Evolutionary conservation across 2,113 vertebrate species (phyloP).

Genomic region (Entelurus aequoreus): DNA sequence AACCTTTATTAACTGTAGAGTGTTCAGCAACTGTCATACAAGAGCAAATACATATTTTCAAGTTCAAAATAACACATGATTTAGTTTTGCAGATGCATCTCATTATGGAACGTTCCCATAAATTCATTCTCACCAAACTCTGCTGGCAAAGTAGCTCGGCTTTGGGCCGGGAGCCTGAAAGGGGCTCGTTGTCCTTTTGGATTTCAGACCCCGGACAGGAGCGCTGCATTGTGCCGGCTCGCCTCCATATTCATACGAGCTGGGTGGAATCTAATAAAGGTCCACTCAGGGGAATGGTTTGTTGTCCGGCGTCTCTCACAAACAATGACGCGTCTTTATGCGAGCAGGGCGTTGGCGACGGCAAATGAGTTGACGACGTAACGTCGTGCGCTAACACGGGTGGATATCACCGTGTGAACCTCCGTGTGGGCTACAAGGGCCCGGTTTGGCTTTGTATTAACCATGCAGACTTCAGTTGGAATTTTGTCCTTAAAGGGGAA

Average conservation of each 20-base stretch:
- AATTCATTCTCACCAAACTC: constrained; percentile 7
- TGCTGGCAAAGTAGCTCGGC: constrained; percentile 3
- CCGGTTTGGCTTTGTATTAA: too few relatives aligned
- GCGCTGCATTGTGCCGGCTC: constrained; percentile 52
- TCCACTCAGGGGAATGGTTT: constrained; percentile 49
- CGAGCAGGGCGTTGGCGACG: constrained; percentile 14
- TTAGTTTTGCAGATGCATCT: background rate
- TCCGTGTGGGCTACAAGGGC: constrained; percentile 11
- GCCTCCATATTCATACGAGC: constrained; percentile 69
- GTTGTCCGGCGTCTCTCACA: constrained; percentile 41
- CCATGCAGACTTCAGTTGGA: too few relatives aligned
- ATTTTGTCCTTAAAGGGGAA: too few relatives aligned
- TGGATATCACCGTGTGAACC: constrained; percentile 42
- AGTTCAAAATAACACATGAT: too few relatives aligned
- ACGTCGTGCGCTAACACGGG: constrained; percentile 18
- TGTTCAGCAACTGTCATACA: too few relatives aligned
- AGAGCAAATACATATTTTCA: too few relatives aligned
- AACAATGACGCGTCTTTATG: constrained; percentile 52
- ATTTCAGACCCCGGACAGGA: constrained; percentile 47
- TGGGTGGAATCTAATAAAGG: constrained; percentile 62
- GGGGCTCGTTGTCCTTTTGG: constrained; percentile 43
- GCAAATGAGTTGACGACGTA: constrained; percentile 12
- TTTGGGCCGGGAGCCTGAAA: constrained; percentile 36
- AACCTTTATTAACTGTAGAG: too few relatives aligned
- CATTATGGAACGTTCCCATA: background rate